Evolutionary conservation across 2,888 invertebrate genomes (phyloP).

Genomic region (Drosophila hamatofila): DNA sequence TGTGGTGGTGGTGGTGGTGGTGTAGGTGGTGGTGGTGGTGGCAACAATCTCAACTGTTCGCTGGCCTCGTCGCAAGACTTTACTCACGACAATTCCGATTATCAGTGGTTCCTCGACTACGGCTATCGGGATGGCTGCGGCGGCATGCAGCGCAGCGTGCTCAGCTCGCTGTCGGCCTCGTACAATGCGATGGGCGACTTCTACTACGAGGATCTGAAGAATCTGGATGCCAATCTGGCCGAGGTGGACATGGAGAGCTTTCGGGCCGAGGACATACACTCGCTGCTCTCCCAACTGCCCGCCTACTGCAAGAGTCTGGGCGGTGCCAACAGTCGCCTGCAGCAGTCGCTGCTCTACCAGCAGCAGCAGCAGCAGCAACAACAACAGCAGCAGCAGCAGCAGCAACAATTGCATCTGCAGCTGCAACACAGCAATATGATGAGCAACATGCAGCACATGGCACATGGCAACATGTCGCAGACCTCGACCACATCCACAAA

Average conservation of each 20-base stretch:
- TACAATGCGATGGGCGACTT: conserved; percentile 90
- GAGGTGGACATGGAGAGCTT: conserved; percentile 98
- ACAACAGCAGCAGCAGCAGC: conserved; percentile 54
- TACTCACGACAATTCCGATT: conserved; percentile 94
- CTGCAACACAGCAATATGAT: conserved; percentile 54
- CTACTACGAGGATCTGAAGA: conserved; percentile 94
- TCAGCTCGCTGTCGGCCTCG: conserved; percentile 92
- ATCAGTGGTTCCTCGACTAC: conserved; percentile 96
- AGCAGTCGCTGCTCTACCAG: conserved; percentile 77
- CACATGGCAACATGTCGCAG: conserved; percentile 78
- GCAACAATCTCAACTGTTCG: conserved; percentile 84
- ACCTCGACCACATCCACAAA: conserved; percentile 86
- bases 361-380: conserved; percentile 71
- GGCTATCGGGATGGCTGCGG: conserved; percentile 92
- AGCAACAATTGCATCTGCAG: conserved; percentile 52
- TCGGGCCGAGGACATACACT: conserved; percentile 95
- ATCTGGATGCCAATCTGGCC: conserved; percentile 96
- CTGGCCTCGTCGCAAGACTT: conserved; percentile 87
- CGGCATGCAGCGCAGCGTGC: conserved; percentile 90
- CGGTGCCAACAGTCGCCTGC: conserved; percentile 82
- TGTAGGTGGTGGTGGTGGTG: conserved; percentile 57
- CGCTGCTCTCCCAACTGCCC: conserved; percentile 92
- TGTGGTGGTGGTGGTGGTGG: conserved; percentile 62
- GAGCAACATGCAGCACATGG: conserved; percentile 57
- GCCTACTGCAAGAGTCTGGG: conserved; percentile 89